These are phyloP conservation scores for Etheostoma spectabile DNA, from an alignment of 2,113 vertebrate species.

Conservation along the genomic window DNA sequence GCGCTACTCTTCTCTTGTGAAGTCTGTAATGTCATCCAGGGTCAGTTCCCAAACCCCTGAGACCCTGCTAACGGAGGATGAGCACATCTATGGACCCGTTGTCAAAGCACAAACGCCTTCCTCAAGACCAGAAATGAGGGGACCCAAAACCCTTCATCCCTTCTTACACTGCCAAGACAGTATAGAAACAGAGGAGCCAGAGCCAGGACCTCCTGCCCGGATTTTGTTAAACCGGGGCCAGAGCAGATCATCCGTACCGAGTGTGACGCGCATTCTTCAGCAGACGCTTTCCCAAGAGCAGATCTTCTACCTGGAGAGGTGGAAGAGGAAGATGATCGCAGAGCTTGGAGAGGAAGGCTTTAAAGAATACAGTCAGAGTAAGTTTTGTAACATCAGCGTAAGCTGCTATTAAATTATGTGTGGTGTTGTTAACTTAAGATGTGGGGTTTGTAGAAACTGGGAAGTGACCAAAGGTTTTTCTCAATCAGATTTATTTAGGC, in stretches of 20 bases:
- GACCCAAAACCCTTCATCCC: constrained; percentile 80
- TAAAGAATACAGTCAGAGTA: constrained; percentile 89
- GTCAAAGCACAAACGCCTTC: constrained; percentile 73
- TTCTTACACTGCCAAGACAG: constrained; percentile 82
- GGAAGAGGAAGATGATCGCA: constrained; percentile 90
- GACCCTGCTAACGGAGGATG: constrained; percentile 86
- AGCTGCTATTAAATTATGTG: background rate
- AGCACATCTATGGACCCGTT: constrained; percentile 86
- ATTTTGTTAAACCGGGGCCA: constrained; percentile 76
- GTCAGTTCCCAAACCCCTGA: constrained; percentile 85
- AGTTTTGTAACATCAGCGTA: constrained; percentile 7
- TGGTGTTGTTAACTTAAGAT: background rate
- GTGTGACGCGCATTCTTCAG: constrained; percentile 93
- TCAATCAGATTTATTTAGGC: constrained; percentile 88
- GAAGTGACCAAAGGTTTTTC: constrained; percentile 10
- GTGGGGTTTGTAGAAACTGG: background rate
- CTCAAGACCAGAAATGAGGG: constrained; percentile 52
- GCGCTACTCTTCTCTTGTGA: constrained; percentile 90
- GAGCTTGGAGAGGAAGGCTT: constrained; percentile 94
- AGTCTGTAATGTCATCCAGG: constrained; percentile 85
- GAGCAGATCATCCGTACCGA: constrained; percentile 75
- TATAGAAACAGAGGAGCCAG: constrained; percentile 32
- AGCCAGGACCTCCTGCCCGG: constrained; percentile 75
- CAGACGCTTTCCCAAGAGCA: constrained; percentile 90
- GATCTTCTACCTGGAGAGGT: constrained; percentile 90